These are phyloP conservation scores for Reticulitermes lucifugus DNA, from an alignment of 2,888 invertebrate species.

Conservation along the genomic window DNA sequence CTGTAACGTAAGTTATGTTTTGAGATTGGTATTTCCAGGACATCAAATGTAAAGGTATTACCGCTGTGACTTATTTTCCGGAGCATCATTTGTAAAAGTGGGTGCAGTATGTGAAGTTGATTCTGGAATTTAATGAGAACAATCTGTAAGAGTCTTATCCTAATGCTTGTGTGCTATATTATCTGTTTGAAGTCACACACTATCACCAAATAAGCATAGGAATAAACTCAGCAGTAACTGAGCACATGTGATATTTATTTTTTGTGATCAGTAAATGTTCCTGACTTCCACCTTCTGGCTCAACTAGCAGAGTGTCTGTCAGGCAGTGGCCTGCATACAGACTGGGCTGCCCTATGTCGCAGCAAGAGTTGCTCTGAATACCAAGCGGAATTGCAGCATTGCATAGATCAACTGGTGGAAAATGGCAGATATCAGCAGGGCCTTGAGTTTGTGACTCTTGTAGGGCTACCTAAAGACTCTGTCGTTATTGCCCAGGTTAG, in stretches of 20 bases:
- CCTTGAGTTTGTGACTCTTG: slow-evolving; percentile 68
- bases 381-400: slow-evolving; percentile 66
- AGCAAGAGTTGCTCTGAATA: slow-evolving; percentile 65
- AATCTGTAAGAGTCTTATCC: no score
- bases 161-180: no score
- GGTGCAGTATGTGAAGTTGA: no score
- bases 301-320: slow-evolving; percentile 46
- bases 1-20: no score
- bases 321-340: slow-evolving; percentile 38
- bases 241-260: not conserved
- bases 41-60: no score
- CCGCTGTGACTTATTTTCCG: no score
- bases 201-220: no score
- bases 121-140: no score
- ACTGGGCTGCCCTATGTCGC: slow-evolving; percentile 37
- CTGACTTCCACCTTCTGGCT: slow-evolving; percentile 43
- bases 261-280: not conserved
- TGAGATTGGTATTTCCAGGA: no score
- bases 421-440: slow-evolving; percentile 69
- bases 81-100: no score
- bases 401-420: slow-evolving; percentile 67
- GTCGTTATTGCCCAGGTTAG: slow-evolving; percentile 60
- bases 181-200: no score
- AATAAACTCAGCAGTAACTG: no score
- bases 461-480: slow-evolving; percentile 57